Evolutionary conservation across 2,797 vertebrate genomes (phyloP).

Genomic region (Meriones psammophilus): DNA sequence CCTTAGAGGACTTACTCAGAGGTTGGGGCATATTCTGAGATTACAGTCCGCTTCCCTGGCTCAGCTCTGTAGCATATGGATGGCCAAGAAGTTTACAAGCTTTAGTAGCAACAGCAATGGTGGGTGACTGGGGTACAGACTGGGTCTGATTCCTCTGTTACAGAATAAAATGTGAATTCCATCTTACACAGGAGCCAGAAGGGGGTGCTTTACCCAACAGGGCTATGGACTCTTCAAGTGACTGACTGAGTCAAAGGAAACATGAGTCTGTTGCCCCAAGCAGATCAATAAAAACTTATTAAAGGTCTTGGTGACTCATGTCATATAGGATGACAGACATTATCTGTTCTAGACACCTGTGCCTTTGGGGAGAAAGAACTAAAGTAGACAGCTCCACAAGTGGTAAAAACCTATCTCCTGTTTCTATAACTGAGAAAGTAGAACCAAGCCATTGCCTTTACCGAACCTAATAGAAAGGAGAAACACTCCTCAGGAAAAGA

Average conservation of each 20-base stretch:
- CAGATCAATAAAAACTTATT: constrained; percentile 1
- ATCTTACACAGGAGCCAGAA: neutral
- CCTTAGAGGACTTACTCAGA: neutral
- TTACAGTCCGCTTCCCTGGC: neutral
- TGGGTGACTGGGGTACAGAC: neutral
- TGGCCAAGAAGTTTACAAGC: neutral
- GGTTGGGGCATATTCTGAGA: too few species aligned
- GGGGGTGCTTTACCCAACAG: neutral
- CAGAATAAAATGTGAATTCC: neutral
- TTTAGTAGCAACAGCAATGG: neutral
- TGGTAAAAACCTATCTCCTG: neutral
- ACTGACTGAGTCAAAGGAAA: neutral
- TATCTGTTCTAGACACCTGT: neutral
- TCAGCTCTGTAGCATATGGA: neutral
- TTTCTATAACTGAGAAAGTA: neutral
- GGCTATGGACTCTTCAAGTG: neutral
- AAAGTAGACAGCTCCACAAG: neutral
- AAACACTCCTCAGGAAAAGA: neutral
- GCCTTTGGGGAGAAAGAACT: neutral
- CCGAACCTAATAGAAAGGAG: neutral
- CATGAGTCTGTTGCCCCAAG: neutral
- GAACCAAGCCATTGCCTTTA: neutral
- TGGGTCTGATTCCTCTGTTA: neutral
- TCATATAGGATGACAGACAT: neutral
- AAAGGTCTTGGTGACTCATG: neutral